phyloP scores from a whole-genome alignment of 2,797 vertebrate species.

The Smutsia temminckii region DNA sequence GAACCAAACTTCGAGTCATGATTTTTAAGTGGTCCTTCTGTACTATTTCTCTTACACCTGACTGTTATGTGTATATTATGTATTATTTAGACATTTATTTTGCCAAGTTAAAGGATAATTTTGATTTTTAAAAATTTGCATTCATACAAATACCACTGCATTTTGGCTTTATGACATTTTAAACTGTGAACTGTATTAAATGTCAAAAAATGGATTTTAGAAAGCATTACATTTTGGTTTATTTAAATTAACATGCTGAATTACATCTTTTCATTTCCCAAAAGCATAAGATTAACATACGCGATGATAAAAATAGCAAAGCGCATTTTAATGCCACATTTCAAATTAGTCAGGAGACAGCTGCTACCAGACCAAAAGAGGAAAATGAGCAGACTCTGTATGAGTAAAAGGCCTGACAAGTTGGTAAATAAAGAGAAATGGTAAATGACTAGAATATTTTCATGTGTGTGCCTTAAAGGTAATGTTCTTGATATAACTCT shows the following conservation, averaged over 20 bases:
- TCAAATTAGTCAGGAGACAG: slow-evolving; percentile 69
- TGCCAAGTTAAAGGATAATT: slow-evolving; percentile 25
- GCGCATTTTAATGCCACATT: slow-evolving; percentile 52
- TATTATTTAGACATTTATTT: slow-evolving; percentile 39
- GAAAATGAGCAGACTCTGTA: slow-evolving; percentile 59
- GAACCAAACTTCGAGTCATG: not conserved
- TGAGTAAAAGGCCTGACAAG: slow-evolving; percentile 52
- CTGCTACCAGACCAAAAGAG: slow-evolving; percentile 60
- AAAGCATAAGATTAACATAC: slow-evolving; percentile 63
- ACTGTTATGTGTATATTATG: not conserved
- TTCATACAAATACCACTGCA: slow-evolving; percentile 9
- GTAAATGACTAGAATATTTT: slow-evolving; percentile 37
- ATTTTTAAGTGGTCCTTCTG: not conserved
- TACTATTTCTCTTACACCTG: not conserved
- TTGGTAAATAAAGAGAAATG: slow-evolving; percentile 65
- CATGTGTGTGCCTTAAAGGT: slow-evolving; percentile 26
- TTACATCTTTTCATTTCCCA: slow-evolving; percentile 38
- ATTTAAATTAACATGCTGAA: slow-evolving; percentile 66
- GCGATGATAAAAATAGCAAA: slow-evolving; percentile 62
- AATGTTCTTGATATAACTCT: slow-evolving; percentile 27
- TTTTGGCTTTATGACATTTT: slow-evolving; percentile 57
- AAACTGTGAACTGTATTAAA: slow-evolving; percentile 62
- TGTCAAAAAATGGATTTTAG: slow-evolving; percentile 67
- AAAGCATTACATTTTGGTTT: slow-evolving; percentile 41
- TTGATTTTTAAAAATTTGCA: slow-evolving; percentile 31